A percentile compares a stretch with the other conserved stretches of the same genome.
These are phyloP conservation scores for Calliscelio sp. DNA, from an alignment of 2,888 invertebrate species.

Conservation along the genomic window DNA sequence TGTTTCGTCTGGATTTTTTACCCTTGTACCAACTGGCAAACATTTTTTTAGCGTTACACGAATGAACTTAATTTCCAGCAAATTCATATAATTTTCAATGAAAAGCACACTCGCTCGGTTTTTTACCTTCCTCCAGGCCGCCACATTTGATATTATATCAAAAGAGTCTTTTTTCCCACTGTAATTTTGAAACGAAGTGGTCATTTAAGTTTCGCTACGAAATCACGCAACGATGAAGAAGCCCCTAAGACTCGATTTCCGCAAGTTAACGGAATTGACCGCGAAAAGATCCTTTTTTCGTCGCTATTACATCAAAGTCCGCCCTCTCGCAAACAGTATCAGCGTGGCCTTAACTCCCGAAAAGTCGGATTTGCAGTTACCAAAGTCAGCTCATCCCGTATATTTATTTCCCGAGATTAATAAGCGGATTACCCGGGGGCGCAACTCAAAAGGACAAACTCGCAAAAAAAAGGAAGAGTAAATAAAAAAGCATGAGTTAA, in stretches of 20 bases:
- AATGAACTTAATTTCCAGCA: constrained; percentile 12
- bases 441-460: constrained; percentile 35
- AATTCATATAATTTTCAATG: constrained; percentile 38
- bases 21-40: constrained; percentile 13
- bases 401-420: constrained; percentile 63
- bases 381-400: constrained; percentile 61
- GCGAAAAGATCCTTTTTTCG: constrained; percentile 43
- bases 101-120: not conserved
- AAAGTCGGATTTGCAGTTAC: constrained; percentile 63
- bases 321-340: constrained; percentile 56
- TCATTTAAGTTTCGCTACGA: no score
- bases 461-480: constrained; percentile 21
- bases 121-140: not conserved
- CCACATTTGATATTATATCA: not conserved
- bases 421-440: constrained; percentile 39
- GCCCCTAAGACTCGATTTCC: constrained; percentile 6
- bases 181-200: not conserved
- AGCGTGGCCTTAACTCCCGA: constrained; percentile 51
- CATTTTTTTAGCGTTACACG: constrained; percentile 24
- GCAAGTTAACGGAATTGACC: constrained; percentile 25
- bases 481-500: no score
- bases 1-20: constrained; percentile 3
- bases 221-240: constrained; percentile 28
- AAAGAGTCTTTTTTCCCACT: not conserved
- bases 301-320: constrained; percentile 47